Evolutionary conservation across 1,140 invertebrate species (phyloP).

Genomic region (Hylaeus volcanicus): DNA sequence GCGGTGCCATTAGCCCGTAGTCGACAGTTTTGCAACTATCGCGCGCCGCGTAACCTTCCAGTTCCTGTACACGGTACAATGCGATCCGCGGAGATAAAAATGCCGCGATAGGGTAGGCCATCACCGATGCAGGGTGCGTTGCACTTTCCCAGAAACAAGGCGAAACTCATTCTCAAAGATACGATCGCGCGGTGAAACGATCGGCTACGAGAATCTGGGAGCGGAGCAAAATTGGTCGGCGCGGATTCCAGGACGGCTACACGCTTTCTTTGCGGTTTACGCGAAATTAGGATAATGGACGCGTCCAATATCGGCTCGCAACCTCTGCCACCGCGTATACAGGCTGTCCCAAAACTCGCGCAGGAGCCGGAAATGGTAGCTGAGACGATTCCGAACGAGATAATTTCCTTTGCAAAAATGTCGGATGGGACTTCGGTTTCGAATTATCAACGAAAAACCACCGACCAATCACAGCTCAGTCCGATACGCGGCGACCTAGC

Average conservation of each 20-base stretch:
- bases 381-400: no score
- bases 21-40: not conserved
- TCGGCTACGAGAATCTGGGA: not conserved
- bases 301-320: not conserved
- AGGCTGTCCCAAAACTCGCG: no score
- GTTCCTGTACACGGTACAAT: not conserved
- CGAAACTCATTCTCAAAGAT: not conserved
- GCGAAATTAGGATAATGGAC: conserved; percentile 33
- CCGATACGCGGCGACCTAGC: no score
- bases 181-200: not conserved
- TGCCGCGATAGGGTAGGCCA: not conserved
- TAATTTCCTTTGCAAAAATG: no score
- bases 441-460: no score
- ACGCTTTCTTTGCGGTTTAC: conserved; percentile 2
- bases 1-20: conserved; percentile 1
- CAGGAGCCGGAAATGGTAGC: no score
- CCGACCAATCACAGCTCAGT: no score
- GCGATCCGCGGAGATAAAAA: not conserved
- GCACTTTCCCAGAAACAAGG: not conserved
- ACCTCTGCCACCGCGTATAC: no score
- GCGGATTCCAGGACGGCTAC: no score
- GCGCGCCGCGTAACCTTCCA: no score
- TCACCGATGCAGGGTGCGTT: not conserved
- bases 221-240: not conserved
- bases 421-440: no score